Percentiles rank a stretch among this genome's conserved stretches.
These are phyloP conservation scores for Drosophila yakuba DNA, from an alignment of 1,140 invertebrate species.

Conservation along the genomic window DNA sequence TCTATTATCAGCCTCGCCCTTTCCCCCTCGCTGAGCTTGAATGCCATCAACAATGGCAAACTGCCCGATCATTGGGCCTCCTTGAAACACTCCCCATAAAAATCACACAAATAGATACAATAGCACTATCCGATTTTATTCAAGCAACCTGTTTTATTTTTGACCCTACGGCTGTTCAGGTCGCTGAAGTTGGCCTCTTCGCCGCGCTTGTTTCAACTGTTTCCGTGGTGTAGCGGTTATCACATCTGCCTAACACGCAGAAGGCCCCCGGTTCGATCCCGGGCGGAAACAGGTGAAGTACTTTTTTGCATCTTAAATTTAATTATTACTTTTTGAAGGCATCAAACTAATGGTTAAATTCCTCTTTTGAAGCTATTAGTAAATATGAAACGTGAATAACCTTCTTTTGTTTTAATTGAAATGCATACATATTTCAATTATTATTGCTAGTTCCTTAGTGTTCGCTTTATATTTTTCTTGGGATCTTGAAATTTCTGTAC, in stretches of 20 bases:
- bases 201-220: constrained; percentile 30
- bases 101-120: constrained; percentile 44
- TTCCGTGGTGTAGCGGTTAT: constrained; percentile 85
- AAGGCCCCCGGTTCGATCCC: constrained; percentile 85
- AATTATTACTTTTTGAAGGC: not conserved
- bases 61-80: constrained; percentile 29
- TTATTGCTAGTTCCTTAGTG: too few species aligned
- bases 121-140: constrained; percentile 23
- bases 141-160: constrained; percentile 31
- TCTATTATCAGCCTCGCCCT: constrained; percentile 41
- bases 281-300: constrained; percentile 76
- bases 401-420: too few species aligned
- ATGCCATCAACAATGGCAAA: constrained; percentile 41
- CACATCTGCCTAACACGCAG: constrained; percentile 85
- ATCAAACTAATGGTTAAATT: too few species aligned
- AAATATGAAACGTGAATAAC: too few species aligned
- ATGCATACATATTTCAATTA: too few species aligned
- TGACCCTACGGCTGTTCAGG: not conserved
- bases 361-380: too few species aligned
- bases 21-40: constrained; percentile 13
- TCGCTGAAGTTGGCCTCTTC: constrained; percentile 32
- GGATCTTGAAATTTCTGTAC: too few species aligned
- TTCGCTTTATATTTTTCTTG: too few species aligned
- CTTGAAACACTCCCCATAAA: constrained; percentile 40
- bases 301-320: constrained; percentile 4